phyloP scores from a whole-genome alignment of 2,888 invertebrate genomes.

The Cryptocephalus moraei region DNA sequence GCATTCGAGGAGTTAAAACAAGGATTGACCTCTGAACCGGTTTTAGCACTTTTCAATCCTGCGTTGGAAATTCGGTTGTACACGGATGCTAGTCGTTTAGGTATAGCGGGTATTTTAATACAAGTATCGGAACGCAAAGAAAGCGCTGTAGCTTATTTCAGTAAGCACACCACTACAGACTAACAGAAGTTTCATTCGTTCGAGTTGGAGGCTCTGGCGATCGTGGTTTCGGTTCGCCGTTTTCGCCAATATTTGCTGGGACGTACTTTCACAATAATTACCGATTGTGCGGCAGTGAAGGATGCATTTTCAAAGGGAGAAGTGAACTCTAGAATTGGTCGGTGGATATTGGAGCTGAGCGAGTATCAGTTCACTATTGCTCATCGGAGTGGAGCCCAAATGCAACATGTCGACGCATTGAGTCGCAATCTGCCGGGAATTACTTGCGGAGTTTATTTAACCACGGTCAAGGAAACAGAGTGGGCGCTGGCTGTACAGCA shows the following conservation, averaged over 20 bases:
- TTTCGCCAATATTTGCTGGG: constrained; percentile 27
- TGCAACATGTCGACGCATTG: constrained; percentile 13
- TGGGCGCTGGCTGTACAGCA: background rate
- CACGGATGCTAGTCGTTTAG: constrained; percentile 19
- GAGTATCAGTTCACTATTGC: constrained; percentile 12
- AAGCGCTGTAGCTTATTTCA: constrained; percentile 24
- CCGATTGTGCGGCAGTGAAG: constrained; percentile 27
- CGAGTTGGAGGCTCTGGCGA: constrained; percentile 29
- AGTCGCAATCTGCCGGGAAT: constrained; percentile 13
- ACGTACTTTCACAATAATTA: constrained; percentile 20
- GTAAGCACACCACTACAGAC: constrained; percentile 21
- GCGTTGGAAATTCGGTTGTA: constrained; percentile 18
- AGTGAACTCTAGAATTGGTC: constrained; percentile 22
- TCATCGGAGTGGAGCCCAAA: constrained; percentile 7
- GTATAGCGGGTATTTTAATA: constrained; percentile 20
- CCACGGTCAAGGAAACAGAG: background rate
- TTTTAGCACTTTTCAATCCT: constrained; percentile 14
- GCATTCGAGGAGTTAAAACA: constrained; percentile 1
- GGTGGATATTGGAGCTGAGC: constrained; percentile 12
- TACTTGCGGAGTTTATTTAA: background rate
- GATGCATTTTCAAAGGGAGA: constrained; percentile 20
- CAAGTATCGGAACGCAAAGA: constrained; percentile 13
- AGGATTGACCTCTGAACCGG: constrained; percentile 5
- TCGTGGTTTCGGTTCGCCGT: constrained; percentile 23
- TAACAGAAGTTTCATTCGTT: constrained; percentile 27